These are phyloP conservation scores for Zingel zingel DNA, from an alignment of 2,113 vertebrate species.

Conservation along the genomic window DNA sequence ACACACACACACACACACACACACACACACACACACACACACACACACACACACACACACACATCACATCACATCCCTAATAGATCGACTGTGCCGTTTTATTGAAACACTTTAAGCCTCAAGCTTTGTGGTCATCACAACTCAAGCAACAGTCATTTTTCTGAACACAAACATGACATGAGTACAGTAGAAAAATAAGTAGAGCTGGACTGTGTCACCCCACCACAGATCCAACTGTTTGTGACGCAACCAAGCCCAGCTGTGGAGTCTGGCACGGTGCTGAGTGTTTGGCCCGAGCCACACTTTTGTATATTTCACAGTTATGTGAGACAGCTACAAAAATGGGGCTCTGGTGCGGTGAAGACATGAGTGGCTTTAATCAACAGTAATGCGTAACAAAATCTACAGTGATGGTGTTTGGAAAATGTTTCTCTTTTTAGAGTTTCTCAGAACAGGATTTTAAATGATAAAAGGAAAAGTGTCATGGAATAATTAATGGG, in stretches of 20 bases:
- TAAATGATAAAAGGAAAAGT: background rate
- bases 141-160: slow-evolving; percentile 1
- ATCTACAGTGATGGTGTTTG: background rate
- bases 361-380: slow-evolving; percentile 25
- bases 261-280: slow-evolving; percentile 43
- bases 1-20: background rate
- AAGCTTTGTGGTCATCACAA: slow-evolving; percentile 22
- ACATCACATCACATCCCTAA: background rate
- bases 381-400: slow-evolving; percentile 17
- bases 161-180: slow-evolving; percentile 31
- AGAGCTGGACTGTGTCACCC: slow-evolving; percentile 33
- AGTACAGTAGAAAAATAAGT: slow-evolving; percentile 39
- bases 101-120: slow-evolving; percentile 24
- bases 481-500: slow-evolving; percentile 16
- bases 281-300: slow-evolving; percentile 31
- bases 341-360: background rate
- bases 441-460: background rate
- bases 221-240: slow-evolving; percentile 28
- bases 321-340: slow-evolving; percentile 52
- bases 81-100: background rate
- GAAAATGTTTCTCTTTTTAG: slow-evolving; percentile 20
- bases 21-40: slow-evolving; percentile 15
- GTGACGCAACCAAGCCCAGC: slow-evolving; percentile 57
- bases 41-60: background rate
- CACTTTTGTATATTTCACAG: slow-evolving; percentile 41